A percentile compares a stretch with the other conserved stretches of the same genome.
phyloP scores from a whole-genome alignment of 1,140 invertebrate species.

The Drosophila watanabei region DNA sequence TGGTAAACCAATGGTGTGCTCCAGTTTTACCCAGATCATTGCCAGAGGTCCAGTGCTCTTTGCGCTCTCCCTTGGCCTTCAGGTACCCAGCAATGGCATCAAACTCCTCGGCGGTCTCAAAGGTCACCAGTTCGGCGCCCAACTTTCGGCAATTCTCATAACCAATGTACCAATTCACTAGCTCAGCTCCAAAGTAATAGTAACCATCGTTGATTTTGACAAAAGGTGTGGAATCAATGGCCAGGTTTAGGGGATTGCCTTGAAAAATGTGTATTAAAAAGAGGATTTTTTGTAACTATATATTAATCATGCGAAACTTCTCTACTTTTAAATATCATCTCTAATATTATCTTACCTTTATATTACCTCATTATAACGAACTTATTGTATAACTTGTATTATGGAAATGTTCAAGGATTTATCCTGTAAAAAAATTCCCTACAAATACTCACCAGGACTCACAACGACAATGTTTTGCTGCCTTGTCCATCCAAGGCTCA shows the following conservation, averaged over 20 bases:
- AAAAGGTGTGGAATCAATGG: slow-evolving; percentile 17
- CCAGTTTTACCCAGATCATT: slow-evolving; percentile 48
- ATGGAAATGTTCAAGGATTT: too few relatives aligned
- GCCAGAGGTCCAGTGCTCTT: slow-evolving; percentile 46
- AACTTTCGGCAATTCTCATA: slow-evolving; percentile 30
- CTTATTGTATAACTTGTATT: too few relatives aligned
- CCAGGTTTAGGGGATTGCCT: slow-evolving; percentile 21
- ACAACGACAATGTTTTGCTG: not conserved
- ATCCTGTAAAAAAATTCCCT: too few relatives aligned
- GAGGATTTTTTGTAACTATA: not conserved
- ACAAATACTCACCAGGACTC: slow-evolving; percentile 4
- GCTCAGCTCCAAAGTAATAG: slow-evolving; percentile 38
- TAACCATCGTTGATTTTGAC: slow-evolving; percentile 26
- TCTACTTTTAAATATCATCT: too few relatives aligned
- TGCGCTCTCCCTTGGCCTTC: not conserved
- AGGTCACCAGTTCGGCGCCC: slow-evolving; percentile 34
- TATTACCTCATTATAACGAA: too few relatives aligned
- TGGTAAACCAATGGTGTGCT: slow-evolving; percentile 41
- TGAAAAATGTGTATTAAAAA: not conserved
- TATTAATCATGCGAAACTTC: too few relatives aligned
- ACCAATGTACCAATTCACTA: slow-evolving; percentile 38
- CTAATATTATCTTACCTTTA: too few relatives aligned
- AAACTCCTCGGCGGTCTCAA: slow-evolving; percentile 42
- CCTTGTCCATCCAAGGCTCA: slow-evolving; percentile 1
- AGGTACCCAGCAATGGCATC: slow-evolving; percentile 17